Percentiles rank a stretch among this genome's conserved stretches.
phyloP scores from a whole-genome alignment of 1,140 invertebrate genomes.

The Papilio glaucus region DNA sequence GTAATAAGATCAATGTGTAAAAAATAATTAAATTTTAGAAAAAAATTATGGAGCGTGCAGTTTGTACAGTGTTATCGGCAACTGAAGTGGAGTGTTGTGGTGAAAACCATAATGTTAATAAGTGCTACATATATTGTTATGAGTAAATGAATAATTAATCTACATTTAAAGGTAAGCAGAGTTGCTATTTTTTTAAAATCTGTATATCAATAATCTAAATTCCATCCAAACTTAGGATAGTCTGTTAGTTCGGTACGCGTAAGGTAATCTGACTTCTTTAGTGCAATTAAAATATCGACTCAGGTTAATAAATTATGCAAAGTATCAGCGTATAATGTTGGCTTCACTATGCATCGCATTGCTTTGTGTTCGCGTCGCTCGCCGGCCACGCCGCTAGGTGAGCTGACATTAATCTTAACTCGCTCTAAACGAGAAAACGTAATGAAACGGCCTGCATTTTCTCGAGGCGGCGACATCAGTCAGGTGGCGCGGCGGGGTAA shows the following conservation, averaged over 20 bases:
- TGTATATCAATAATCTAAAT: too few species aligned
- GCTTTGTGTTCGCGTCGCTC: neutral
- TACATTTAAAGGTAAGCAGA: neutral
- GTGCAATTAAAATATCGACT: neutral
- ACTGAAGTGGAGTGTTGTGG: too few species aligned
- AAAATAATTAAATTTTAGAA: too few species aligned
- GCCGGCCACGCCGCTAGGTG: conserved; percentile 43
- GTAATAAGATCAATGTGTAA: too few species aligned
- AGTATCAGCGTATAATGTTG: neutral
- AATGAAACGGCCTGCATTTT: conserved; percentile 80
- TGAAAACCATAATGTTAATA: too few species aligned
- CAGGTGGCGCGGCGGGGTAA: conserved; percentile 47
- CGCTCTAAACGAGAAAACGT: conserved; percentile 73
- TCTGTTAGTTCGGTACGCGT: too few species aligned
- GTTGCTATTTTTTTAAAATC: neutral
- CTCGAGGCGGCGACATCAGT: conserved; percentile 69
- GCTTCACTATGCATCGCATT: neutral
- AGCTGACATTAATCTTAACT: conserved; percentile 61
- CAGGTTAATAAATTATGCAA: neutral
- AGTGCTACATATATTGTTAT: too few species aligned
- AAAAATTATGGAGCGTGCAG: too few species aligned
- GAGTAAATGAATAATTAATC: too few species aligned
- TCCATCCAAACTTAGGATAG: too few species aligned
- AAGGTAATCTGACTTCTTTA: neutral
- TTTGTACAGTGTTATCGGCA: too few species aligned